Base-by-base conservation (phyloP, 2,797 vertebrate species). In the Trachops cirrhosus region DNA sequence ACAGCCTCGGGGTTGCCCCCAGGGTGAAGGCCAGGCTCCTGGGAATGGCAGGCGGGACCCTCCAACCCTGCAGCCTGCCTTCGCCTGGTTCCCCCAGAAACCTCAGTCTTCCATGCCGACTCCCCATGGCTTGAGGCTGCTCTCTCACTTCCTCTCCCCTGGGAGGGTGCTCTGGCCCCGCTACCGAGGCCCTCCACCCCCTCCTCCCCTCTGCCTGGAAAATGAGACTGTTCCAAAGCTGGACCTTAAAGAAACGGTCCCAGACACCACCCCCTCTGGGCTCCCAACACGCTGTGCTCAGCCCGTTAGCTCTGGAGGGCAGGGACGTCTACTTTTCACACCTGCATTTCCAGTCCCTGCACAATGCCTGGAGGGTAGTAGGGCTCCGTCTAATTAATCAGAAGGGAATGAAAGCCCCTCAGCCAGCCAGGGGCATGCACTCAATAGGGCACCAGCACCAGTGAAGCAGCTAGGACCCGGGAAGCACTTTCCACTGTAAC, bases 121-220 rank as follows among this genome's bases (percentile, higher is more conserved):
- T 50, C 6, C 29, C 6, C 3, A 1, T 4, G 44, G 34, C 67
- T 24, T 9, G 50, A 18, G 26, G 5, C 37, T 10, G 39, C 73
- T 41, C 67, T 91, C 78, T 83, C 80, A 70, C 89, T 88, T 91
- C 82, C 73, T 44, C 37, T 46, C 14, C 48, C 18, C 39, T 14
- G 1, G 1, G 14, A 0, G 4, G 54, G 15, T 6, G 2, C 29
- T 48, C 54, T 54, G 5, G 48, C 32, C 73, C 3, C 2, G 16
- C 15, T 11, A 6, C 9, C 16, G 73, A 22, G 46, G 50, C 26
- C 32, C 26, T 39, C 41, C 41, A 41, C 41, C 41, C 41, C 44
- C 44, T 59, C 52, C 34, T 37, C 6, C 3, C 2, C 10, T 48
- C 79, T 0, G 19, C 10, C 19, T 52, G 37, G 50, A 68, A 85